Percentiles rank a stretch among this genome's conserved stretches.
Evolutionary conservation across 1,140 invertebrate species (phyloP).

Genomic region (Musca vetustissima): DNA sequence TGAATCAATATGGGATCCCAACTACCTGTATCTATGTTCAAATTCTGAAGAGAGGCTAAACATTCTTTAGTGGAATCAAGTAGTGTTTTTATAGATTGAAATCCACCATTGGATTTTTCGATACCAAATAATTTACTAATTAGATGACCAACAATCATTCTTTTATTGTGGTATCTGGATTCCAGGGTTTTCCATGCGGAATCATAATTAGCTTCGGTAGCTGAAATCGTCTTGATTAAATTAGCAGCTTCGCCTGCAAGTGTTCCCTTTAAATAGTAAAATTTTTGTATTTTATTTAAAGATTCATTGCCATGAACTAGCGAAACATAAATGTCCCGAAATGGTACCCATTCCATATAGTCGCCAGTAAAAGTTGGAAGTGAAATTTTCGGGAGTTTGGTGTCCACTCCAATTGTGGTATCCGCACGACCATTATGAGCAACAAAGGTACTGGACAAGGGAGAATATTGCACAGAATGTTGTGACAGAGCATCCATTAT

Average conservation of each 20-base stretch:
- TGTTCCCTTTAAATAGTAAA: no score
- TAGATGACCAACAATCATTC: no score
- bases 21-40: not conserved
- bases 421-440: not conserved
- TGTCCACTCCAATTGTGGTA: slow-evolving; percentile 3
- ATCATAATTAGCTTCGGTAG: no score
- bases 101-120: slow-evolving; percentile 3
- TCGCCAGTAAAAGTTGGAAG: slow-evolving; percentile 16
- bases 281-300: not conserved
- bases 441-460: not conserved
- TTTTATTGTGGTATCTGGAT: no score
- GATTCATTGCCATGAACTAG: slow-evolving; percentile 15
- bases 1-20: slow-evolving; percentile 13
- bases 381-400: slow-evolving; percentile 15
- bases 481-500: not conserved
- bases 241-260: no score
- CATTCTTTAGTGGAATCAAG: slow-evolving; percentile 21
- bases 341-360: slow-evolving; percentile 20
- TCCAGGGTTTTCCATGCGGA: no score
- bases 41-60: slow-evolving; percentile 5
- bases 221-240: no score
- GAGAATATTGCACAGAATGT: not conserved
- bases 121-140: no score
- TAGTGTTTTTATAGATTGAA: slow-evolving; percentile 1
- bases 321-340: slow-evolving; percentile 13